These are phyloP conservation scores for Laupala kohalensis DNA, from an alignment of 1,140 invertebrate species.

Conservation along the genomic window DNA sequence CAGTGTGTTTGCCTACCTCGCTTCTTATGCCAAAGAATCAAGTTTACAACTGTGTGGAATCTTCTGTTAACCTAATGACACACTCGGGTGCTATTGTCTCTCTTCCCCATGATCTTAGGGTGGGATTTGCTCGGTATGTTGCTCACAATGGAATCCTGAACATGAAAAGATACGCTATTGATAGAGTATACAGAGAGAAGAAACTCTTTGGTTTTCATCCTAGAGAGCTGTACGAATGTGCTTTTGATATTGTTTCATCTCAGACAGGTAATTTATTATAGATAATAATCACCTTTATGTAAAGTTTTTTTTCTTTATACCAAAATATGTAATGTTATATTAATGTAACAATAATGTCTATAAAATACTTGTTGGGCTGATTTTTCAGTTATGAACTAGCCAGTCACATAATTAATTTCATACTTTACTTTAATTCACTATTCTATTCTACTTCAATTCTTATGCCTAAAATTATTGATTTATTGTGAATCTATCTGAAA, in stretches of 20 bases:
- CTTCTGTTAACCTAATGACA: conserved; percentile 69
- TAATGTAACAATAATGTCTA: background rate
- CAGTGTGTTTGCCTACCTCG: conserved; percentile 55
- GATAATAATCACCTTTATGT: background rate
- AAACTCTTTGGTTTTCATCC: conserved; percentile 72
- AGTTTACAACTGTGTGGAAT: conserved; percentile 40
- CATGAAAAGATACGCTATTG: conserved; percentile 73
- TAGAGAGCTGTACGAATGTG: conserved; percentile 75
- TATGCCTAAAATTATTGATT: background rate
- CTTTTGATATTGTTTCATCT: conserved; percentile 83
- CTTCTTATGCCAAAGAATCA: conserved; percentile 57
- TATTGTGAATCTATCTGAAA: too few relatives aligned
- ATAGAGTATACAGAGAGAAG: conserved; percentile 73
- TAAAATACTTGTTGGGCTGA: background rate
- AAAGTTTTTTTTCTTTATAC: background rate
- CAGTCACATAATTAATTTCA: too few relatives aligned
- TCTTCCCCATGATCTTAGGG: conserved; percentile 60
- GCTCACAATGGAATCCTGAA: conserved; percentile 64
- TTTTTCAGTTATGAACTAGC: too few relatives aligned
- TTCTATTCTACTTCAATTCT: too few relatives aligned
- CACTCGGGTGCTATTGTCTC: conserved; percentile 65
- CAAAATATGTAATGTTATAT: background rate
- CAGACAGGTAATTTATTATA: conserved; percentile 43
- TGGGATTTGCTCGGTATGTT: conserved; percentile 69
- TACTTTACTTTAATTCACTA: too few relatives aligned